These are phyloP conservation scores for Hoplostethus atlanticus DNA, from an alignment of 2,797 vertebrate species.

Conservation along the genomic window DNA sequence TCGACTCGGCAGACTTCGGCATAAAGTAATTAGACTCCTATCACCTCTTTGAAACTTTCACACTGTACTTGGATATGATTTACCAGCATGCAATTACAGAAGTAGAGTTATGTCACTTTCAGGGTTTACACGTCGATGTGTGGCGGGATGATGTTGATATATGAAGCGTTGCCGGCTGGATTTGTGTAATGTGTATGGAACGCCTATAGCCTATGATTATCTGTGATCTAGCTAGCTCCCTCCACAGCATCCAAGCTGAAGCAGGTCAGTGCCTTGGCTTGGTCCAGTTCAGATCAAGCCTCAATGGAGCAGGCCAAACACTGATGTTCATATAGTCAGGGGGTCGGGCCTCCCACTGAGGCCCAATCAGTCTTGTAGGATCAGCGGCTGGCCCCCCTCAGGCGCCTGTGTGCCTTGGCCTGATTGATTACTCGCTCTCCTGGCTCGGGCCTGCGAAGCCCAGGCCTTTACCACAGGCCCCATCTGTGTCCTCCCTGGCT, in stretches of 20 bases:
- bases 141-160: background rate
- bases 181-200: slow-evolving; percentile 13
- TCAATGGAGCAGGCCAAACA: slow-evolving; percentile 77
- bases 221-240: slow-evolving; percentile 63
- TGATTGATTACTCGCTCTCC: slow-evolving; percentile 82
- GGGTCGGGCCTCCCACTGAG: slow-evolving; percentile 75
- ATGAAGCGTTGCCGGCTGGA: background rate
- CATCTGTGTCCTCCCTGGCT: slow-evolving; percentile 81
- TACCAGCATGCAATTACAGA: slow-evolving; percentile 31
- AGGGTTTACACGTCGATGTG: slow-evolving; percentile 4
- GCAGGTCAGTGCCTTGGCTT: slow-evolving; percentile 80
- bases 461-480: slow-evolving; percentile 67
- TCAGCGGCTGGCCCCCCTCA: slow-evolving; percentile 71
- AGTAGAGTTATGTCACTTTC: slow-evolving; percentile 15
- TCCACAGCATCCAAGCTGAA: slow-evolving; percentile 67
- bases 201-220: slow-evolving; percentile 19
- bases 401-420: slow-evolving; percentile 75
- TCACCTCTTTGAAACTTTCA: slow-evolving; percentile 55
- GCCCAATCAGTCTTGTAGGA: slow-evolving; percentile 82
- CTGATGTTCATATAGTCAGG: slow-evolving; percentile 78
- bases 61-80: slow-evolving; percentile 30
- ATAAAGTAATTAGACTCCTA: slow-evolving; percentile 71
- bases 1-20: slow-evolving; percentile 40
- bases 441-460: slow-evolving; percentile 71
- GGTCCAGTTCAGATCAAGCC: slow-evolving; percentile 68